phyloP scores from a whole-genome alignment of 2,797 vertebrate species.

The Galaxias olidus region DNA sequence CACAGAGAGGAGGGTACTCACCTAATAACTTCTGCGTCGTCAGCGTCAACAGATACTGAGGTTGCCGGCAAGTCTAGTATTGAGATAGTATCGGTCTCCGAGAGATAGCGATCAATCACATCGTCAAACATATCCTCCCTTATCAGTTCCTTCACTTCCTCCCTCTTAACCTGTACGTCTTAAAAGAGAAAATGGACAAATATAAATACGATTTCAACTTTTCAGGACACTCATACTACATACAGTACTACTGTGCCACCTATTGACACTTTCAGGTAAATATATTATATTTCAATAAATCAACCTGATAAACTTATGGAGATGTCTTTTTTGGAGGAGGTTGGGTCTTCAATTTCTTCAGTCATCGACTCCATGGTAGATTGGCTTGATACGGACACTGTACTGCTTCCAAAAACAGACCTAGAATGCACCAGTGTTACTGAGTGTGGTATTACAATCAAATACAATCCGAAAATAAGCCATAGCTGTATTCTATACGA shows the following conservation, averaged over 20 bases:
- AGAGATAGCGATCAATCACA: conserved; percentile 69
- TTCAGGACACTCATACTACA: background rate
- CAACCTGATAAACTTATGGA: conserved; percentile 73
- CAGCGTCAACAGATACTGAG: conserved; percentile 73
- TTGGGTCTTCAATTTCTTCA: conserved; percentile 73
- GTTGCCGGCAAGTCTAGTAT: conserved; percentile 76
- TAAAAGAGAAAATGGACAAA: conserved; percentile 4
- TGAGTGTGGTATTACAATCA: background rate
- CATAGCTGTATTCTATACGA: background rate
- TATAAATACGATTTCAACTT: background rate
- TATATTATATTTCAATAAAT: background rate
- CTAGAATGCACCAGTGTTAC: conserved; percentile 56
- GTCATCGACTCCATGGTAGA: conserved; percentile 63
- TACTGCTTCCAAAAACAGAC: conserved; percentile 76
- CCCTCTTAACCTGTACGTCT: conserved; percentile 70
- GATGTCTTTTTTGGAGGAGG: conserved; percentile 58
- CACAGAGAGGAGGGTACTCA: conserved; percentile 51
- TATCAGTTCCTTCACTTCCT: conserved; percentile 59
- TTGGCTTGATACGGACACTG: conserved; percentile 68
- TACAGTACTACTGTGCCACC: background rate
- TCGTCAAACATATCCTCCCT: conserved; percentile 75
- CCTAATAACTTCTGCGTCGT: conserved; percentile 73
- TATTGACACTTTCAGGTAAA: no score
- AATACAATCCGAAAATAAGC: background rate
- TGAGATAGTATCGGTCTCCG: conserved; percentile 79